Evolutionary conservation across 1,140 invertebrate species (phyloP), one percentile per base, ranked within the genome.

Genomic region (Atta texana): DNA sequence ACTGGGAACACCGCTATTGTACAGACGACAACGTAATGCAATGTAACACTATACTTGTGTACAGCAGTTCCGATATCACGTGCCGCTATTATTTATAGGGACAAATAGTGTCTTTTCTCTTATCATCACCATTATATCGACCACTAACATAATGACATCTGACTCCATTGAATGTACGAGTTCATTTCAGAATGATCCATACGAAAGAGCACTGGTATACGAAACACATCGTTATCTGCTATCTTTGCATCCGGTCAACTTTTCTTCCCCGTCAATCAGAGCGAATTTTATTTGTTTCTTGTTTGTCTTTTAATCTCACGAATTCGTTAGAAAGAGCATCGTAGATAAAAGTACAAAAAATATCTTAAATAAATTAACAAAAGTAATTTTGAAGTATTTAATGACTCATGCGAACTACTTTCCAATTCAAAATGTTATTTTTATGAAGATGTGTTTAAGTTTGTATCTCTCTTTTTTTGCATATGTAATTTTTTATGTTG

Each of bases 81-180:
- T 14, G 16, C 10, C 10, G 57, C 68, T 74, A 75, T 84, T 84
- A 74, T 84, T n/a, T 44, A 49, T 8, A 34, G 7, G 34, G 34
- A 84, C 80, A 74, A 75, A 81, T 68, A 80, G 53, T 81, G 64
- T 21, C 21, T 71, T 84, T 75, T 7, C 28, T n/a, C n/a, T 75
- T 84, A 84, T 84, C 80, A 5, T 28, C 34, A 16, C 31, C 66
- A 18, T 57, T 57, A 71, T 57, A 59, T 53, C 24, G 80, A 74
- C 10, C 24, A 18, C 39, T 39, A 24, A 8, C 55, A 51, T 63
- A 75, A 51, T 61, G 68, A 74, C 68, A 49, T 84, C 74, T 71
- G 69, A 74, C 53, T 63, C 21, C 39, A 82, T 59, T 82, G 68
- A 82, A 34, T 59, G 24, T 31, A 49, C 78, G 4, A 69, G 66